Conservation (phyloP, 2,797 vertebrate species). For the Enteromius trimaculatus region DNA sequence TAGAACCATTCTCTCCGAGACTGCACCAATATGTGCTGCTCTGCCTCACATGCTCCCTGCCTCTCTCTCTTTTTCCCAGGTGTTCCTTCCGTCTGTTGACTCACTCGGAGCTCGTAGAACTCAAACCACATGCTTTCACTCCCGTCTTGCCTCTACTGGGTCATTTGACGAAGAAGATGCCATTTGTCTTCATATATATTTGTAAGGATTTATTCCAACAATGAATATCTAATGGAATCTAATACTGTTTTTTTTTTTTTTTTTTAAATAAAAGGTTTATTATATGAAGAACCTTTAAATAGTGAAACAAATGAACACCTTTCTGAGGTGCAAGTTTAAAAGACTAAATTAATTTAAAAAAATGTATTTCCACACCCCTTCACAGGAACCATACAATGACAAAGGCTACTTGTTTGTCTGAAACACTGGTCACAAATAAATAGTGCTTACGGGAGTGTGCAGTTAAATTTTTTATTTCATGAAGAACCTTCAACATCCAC, state of each 20-base stretch:
- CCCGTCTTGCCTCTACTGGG: constrained; percentile 51
- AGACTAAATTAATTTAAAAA: neutral
- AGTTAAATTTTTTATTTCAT: neutral
- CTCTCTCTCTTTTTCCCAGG: constrained; percentile 64
- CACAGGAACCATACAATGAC: neutral
- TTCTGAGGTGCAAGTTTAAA: neutral
- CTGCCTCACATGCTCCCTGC: constrained; percentile 25
- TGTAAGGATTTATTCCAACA: neutral
- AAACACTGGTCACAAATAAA: neutral
- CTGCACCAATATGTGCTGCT: constrained; percentile 50
- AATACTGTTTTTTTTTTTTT: neutral
- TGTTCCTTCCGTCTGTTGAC: constrained; percentile 64
- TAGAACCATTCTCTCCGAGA: constrained; percentile 60
- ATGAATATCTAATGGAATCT: neutral
- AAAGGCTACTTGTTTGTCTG: neutral
- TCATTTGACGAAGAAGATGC: constrained; percentile 41
- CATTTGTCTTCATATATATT: constrained; percentile 2
- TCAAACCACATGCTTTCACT: constrained; percentile 61
- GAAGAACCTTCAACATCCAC: neutral
- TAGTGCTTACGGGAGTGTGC: neutral
- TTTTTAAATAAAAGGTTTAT: neutral
- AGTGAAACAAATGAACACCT: neutral
- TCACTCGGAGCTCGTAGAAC: constrained; percentile 59
- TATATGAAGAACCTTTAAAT: neutral
- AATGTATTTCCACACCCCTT: neutral